Conservation (phyloP, 2,888 invertebrate species). For the Stenodera caucasica region DNA sequence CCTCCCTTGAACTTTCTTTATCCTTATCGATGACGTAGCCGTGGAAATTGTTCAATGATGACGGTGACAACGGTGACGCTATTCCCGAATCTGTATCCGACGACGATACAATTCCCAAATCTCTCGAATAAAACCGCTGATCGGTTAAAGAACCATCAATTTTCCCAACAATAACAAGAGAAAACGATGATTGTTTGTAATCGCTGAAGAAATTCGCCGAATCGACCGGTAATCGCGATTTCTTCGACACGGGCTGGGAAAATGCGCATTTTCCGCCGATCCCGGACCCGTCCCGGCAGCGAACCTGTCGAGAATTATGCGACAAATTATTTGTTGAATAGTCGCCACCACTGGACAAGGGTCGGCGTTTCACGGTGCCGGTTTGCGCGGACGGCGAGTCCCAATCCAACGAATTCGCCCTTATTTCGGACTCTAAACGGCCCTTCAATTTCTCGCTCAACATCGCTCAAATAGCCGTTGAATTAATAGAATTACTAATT, state of each 20-base stretch:
- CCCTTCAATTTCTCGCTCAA: conserved; percentile 35
- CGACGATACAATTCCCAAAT: conserved; percentile 49
- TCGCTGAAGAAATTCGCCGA: too few relatives aligned
- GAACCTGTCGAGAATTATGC: conserved; percentile 10
- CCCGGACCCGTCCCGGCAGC: too few relatives aligned
- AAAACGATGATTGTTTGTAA: too few relatives aligned
- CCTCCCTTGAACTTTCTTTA: conserved; percentile 23
- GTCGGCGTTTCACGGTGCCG: conserved; percentile 71
- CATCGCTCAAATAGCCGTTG: conserved; percentile 34
- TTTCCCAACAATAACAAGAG: too few relatives aligned
- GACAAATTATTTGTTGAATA: conserved; percentile 10
- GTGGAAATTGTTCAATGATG: conserved; percentile 48
- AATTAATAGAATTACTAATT: too few relatives aligned
- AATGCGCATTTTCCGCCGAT: too few relatives aligned
- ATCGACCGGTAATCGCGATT: too few relatives aligned
- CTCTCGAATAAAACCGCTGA: conserved; percentile 17
- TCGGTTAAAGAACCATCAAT: too few relatives aligned
- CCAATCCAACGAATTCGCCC: conserved; percentile 63
- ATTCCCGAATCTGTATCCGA: conserved; percentile 56
- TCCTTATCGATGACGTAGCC: conserved; percentile 42
- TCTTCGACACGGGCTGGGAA: too few relatives aligned
- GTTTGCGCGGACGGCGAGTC: conserved; percentile 72
- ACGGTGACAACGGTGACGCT: conserved; percentile 54
- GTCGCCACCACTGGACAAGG: conserved; percentile 56
- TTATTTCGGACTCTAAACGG: too few relatives aligned